Conservation (phyloP, 2,113 vertebrate species). For the Conger conger region DNA sequence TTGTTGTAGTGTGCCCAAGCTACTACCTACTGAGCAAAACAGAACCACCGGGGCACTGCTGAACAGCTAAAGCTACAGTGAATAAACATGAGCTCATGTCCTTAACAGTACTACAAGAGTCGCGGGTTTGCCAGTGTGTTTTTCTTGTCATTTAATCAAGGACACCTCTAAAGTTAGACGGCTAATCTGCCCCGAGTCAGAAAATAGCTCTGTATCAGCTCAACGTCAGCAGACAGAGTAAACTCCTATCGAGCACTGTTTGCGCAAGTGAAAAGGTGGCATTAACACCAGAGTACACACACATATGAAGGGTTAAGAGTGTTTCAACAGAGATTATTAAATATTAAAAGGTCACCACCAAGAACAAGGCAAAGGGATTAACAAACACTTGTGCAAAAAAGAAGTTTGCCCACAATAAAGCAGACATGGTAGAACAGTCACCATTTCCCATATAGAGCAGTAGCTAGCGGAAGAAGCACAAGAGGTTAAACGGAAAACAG, state of each 20-base stretch:
- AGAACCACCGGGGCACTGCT: background rate
- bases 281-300: background rate
- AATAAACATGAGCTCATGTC: background rate
- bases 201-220: slow-evolving; percentile 22
- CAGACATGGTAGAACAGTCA: background rate
- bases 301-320: background rate
- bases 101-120: background rate
- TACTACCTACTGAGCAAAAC: background rate
- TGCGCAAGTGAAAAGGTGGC: background rate
- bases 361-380: background rate
- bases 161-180: slow-evolving; percentile 11
- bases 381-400: background rate
- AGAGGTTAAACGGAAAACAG: background rate
- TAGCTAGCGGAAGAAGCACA: background rate
- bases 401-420: background rate
- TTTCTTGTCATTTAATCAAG: slow-evolving; percentile 11
- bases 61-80: background rate
- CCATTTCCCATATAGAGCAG: background rate
- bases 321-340: background rate
- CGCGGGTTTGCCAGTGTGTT: background rate
- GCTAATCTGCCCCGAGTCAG: slow-evolving; percentile 3
- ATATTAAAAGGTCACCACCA: background rate
- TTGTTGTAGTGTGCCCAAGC: too few species aligned
- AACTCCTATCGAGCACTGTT: background rate
- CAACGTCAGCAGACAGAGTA: slow-evolving; percentile 1